Evolutionary conservation across 2,888 invertebrate species (phyloP), one percentile per base, ranked within the genome.

Genomic region (Aproaerema taeniolella): DNA sequence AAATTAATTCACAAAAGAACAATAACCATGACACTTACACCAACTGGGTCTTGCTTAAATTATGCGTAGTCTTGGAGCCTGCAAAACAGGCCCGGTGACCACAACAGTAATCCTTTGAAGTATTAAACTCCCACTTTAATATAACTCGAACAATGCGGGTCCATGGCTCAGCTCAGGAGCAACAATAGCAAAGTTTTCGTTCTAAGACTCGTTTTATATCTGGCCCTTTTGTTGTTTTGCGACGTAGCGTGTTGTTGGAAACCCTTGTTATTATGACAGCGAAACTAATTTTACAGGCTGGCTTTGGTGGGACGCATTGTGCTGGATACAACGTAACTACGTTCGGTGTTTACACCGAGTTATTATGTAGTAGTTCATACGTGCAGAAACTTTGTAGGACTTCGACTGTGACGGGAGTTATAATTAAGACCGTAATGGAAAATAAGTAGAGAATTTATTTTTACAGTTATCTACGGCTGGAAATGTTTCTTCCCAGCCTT

Each of bases 141-240:
- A 77, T 74, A 80, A 80, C 61, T 75, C 71, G 76, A 80, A 81
- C 80, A 81, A 81, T 78, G 76, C 71, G 66, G 67, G 65, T 70
- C 73, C 71, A 63, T 66, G 70, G 68, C 68, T 71, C 70, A 62
- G 66, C 60, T n/a, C n/a, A n/a, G n/a, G n/a, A n/a, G 68, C 67
- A 75, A 81, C 80, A 81, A 80, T 76, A 66, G 69, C 64, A 64
- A 80, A 81, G 76, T 80, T 82, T 78, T 72, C 72, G 65, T 75
- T 71, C 69, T 72, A 69, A 78, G 76, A 72, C 67, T 68, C 65
- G 70, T 74, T 79, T 78, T 75, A 69, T 70, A 72, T 70, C 71
- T 65, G 55, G 25, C 39, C 36, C 39, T 35, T 43, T 39, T 43
- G 72, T 73, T 66, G 63, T 60, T 54, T 44, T 43, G 55, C 60